Evolutionary conservation across 2,888 invertebrate species (phyloP).

Genomic region (Meteorus cinctellus): DNA sequence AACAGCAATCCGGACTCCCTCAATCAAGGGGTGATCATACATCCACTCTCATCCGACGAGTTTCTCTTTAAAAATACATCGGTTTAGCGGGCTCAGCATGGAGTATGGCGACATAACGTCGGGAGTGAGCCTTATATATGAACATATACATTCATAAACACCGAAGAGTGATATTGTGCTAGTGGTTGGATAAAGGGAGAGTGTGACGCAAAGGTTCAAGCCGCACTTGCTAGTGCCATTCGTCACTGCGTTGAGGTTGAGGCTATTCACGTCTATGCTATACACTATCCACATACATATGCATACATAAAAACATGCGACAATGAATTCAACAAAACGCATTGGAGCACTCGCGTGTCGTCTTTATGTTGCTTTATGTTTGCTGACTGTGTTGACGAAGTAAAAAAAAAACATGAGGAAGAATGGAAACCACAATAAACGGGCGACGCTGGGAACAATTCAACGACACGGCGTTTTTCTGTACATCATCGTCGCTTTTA

Average conservation of each 20-base stretch:
- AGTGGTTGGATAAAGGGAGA: neutral
- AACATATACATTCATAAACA: neutral
- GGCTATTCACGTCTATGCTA: slow-evolving; percentile 30
- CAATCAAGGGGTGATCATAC: slow-evolving; percentile 30
- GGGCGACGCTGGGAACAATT: slow-evolving; percentile 17
- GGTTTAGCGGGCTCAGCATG: slow-evolving; percentile 7
- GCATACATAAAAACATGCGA: slow-evolving; percentile 2
- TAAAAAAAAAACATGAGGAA: neutral
- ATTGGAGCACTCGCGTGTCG: slow-evolving; percentile 17
- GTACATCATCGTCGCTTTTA: slow-evolving; percentile 9
- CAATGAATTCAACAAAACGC: slow-evolving; percentile 19
- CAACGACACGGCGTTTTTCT: slow-evolving; percentile 6
- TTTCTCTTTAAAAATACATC: slow-evolving; percentile 39
- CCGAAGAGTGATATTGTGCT: slow-evolving; percentile 1
- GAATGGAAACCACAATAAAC: slow-evolving; percentile 19
- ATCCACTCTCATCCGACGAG: neutral
- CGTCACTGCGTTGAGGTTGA: slow-evolving; percentile 51
- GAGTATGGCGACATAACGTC: slow-evolving; percentile 18
- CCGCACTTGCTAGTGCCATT: slow-evolving; percentile 53
- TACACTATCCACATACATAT: neutral
- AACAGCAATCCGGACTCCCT: slow-evolving; percentile 9
- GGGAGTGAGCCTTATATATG: neutral
- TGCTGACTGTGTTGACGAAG: neutral
- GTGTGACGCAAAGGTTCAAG: slow-evolving; percentile 47
- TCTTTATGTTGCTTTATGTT: slow-evolving; percentile 28